These are phyloP conservation scores for Siniperca knerii DNA, from an alignment of 2,113 vertebrate genomes.

Conservation along the genomic window DNA sequence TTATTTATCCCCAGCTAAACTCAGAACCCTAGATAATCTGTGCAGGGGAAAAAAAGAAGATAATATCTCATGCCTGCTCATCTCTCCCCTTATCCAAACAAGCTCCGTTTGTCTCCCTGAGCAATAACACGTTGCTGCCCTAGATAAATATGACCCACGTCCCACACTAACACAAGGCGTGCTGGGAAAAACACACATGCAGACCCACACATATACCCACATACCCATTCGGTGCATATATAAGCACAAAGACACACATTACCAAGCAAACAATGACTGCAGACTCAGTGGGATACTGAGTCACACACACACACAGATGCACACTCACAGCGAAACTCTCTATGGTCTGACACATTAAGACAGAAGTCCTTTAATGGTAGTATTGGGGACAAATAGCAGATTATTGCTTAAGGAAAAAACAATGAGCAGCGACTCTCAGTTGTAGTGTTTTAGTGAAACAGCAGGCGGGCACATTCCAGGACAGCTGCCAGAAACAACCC, in stretches of 20 bases:
- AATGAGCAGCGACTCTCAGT: constrained; percentile 22
- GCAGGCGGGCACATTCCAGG: constrained; percentile 61
- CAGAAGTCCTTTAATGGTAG: constrained; percentile 45
- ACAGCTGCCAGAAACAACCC: constrained; percentile 62
- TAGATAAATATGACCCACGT: constrained; percentile 80
- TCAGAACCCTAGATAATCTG: constrained; percentile 55
- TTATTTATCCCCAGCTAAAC: constrained; percentile 68
- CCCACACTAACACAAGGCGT: constrained; percentile 51
- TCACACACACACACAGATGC: not conserved
- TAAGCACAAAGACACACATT: constrained; percentile 59
- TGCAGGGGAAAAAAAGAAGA: constrained; percentile 30
- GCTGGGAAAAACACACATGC: constrained; percentile 80
- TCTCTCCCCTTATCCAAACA: constrained; percentile 75
- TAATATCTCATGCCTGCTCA: constrained; percentile 73
- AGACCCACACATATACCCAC: constrained; percentile 13
- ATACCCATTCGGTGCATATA: constrained; percentile 1
- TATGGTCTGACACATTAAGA: constrained; percentile 29
- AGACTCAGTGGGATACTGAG: constrained; percentile 2
- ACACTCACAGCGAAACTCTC: not conserved
- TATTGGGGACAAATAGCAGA: constrained; percentile 27
- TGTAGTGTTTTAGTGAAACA: constrained; percentile 48
- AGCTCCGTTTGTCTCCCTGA: constrained; percentile 66
- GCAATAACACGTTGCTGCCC: constrained; percentile 73
- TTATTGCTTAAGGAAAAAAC: constrained; percentile 46
- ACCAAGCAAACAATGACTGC: constrained; percentile 30